These are phyloP conservation scores for Marisa cornuarietis DNA, from an alignment of 1,140 invertebrate species.

Conservation along the genomic window DNA sequence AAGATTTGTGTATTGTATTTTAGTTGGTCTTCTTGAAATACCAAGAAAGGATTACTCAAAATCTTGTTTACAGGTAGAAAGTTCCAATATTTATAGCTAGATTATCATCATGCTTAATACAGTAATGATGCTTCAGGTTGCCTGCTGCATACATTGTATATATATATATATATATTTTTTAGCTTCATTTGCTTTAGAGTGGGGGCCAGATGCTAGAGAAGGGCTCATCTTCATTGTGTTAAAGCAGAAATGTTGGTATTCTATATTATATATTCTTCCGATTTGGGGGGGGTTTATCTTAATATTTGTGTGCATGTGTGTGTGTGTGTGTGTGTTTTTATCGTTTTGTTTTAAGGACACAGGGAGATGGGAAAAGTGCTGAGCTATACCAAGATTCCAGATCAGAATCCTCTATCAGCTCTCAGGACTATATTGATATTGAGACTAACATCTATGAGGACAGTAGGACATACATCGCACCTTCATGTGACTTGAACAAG, in stretches of 20 bases:
- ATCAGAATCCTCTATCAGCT: background rate
- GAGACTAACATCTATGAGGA: slow-evolving; percentile 21
- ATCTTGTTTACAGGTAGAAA: no score
- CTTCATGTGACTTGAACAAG: slow-evolving; percentile 2
- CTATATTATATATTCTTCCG: no score
- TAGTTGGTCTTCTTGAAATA: no score
- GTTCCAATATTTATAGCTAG: no score
- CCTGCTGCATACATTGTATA: background rate
- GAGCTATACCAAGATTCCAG: background rate
- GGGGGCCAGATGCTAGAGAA: no score
- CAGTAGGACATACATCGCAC: background rate
- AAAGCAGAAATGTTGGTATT: no score
- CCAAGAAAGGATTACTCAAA: no score
- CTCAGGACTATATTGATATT: slow-evolving; percentile 13
- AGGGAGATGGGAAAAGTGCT: background rate
- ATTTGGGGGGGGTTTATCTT: no score
- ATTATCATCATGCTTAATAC: no score
- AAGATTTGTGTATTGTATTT: background rate
- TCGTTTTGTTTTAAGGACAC: background rate
- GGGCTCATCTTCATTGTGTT: no score
- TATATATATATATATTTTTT: background rate
- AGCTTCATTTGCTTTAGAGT: no score
- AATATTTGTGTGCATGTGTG: background rate
- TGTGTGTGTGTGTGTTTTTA: background rate
- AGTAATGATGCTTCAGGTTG: background rate